phyloP scores from a whole-genome alignment of 2,888 invertebrate genomes.

The Chrysodeixis includens region DNA sequence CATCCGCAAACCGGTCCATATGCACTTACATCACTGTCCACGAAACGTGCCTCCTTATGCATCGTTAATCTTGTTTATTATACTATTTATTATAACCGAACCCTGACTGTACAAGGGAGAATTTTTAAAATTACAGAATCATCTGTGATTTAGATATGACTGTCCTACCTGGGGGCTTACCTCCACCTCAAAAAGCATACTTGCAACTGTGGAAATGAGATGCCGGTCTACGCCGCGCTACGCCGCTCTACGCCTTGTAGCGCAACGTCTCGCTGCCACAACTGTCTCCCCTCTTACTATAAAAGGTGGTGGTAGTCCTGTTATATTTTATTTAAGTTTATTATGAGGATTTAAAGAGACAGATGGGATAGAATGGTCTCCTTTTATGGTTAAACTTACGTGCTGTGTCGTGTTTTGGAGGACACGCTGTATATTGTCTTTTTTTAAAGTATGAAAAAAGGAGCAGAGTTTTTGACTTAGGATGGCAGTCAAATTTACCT shows the following conservation, averaged over 20 bases:
- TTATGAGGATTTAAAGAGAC: constrained; percentile 40
- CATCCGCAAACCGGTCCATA: constrained; percentile 60
- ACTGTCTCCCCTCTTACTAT: no score
- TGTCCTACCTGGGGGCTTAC: constrained; percentile 36
- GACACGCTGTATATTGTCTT: not conserved
- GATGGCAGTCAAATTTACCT: no score
- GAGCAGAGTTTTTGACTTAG: not conserved
- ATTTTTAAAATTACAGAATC: constrained; percentile 69
- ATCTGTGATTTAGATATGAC: constrained; percentile 47
- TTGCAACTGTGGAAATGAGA: no score
- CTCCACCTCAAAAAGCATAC: no score
- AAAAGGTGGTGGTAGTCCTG: not conserved
- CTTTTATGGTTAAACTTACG: constrained; percentile 5
- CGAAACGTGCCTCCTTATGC: constrained; percentile 86
- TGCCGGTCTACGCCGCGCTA: no score
- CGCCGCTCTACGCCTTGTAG: no score
- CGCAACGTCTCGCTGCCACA: no score
- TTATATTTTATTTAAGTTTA: constrained; percentile 42
- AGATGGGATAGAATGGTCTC: constrained; percentile 11
- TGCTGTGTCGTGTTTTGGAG: not conserved
- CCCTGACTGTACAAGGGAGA: constrained; percentile 55
- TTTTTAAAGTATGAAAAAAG: not conserved
- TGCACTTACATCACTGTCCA: constrained; percentile 84
- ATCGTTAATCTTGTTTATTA: constrained; percentile 88
- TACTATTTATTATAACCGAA: constrained; percentile 83